Evolutionary conservation across 2,113 vertebrate genomes (phyloP).

Genomic region (Sinocyclocheilus anophthalmus): DNA sequence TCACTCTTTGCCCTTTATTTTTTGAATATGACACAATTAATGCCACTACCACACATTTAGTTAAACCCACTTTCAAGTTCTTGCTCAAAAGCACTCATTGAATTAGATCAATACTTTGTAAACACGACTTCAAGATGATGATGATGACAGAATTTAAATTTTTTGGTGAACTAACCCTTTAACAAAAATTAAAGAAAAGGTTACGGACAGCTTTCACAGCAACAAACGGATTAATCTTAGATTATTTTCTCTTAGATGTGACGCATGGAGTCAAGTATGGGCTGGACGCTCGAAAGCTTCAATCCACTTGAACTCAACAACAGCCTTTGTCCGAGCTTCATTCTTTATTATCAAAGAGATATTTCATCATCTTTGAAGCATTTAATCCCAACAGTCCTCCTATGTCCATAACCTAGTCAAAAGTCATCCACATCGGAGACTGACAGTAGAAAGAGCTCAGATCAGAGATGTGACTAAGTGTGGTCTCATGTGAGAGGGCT

Average conservation of each 20-base stretch:
- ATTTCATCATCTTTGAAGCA: slow-evolving; percentile 34
- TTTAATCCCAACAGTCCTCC: slow-evolving; percentile 22
- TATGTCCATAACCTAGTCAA: slow-evolving; percentile 2
- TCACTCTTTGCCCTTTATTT: not conserved
- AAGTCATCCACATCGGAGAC: not conserved
- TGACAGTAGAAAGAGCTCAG: slow-evolving; percentile 20
- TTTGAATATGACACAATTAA: no score
- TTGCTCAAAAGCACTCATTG: not conserved
- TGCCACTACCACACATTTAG: not conserved
- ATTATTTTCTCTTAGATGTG: not conserved
- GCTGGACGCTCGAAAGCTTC: not conserved
- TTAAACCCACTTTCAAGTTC: not conserved
- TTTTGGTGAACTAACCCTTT: not conserved
- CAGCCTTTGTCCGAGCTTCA: slow-evolving; percentile 24
- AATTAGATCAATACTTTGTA: not conserved
- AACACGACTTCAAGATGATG: not conserved
- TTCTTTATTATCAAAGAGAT: slow-evolving; percentile 33
- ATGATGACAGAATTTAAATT: not conserved
- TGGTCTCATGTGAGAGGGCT: not conserved
- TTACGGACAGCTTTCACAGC: not conserved
- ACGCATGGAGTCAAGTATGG: not conserved
- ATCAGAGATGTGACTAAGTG: not conserved
- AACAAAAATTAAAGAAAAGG: no score
- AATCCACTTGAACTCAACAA: slow-evolving; percentile 13
- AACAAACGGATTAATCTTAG: not conserved